Evolutionary conservation across 2,113 vertebrate genomes (phyloP).

Genomic region (Agelaius phoeniceus): DNA sequence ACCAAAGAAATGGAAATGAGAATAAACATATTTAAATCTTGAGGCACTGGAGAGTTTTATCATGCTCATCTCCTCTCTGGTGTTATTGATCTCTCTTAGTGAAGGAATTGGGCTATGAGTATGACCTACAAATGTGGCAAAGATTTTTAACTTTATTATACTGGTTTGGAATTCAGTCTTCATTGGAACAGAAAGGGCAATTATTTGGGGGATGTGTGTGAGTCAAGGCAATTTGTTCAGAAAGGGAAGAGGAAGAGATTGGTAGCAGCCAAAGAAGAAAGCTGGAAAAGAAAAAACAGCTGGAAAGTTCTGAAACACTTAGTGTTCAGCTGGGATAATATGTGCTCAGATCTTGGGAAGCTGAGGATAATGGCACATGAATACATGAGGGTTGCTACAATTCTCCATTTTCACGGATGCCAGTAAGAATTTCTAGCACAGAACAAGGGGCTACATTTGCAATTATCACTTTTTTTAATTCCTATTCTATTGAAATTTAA

Average conservation of each 20-base stretch:
- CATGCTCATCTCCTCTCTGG: not conserved
- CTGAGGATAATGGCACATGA: not conserved
- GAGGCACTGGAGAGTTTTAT: not conserved
- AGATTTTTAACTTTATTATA: slow-evolving; percentile 9
- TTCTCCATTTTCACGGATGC: fast-evolving
- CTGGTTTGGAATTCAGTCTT: not conserved
- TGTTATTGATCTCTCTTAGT: slow-evolving; percentile 4
- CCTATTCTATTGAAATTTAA: not conserved
- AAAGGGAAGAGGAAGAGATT: not conserved
- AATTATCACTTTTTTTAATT: not conserved
- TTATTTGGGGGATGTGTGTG: not conserved
- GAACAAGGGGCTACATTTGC: not conserved
- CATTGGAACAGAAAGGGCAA: not conserved
- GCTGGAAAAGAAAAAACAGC: not conserved
- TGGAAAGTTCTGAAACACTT: not conserved
- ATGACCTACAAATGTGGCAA: slow-evolving; percentile 6
- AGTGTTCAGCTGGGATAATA: not conserved
- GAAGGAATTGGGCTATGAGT: not conserved
- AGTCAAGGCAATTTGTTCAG: not conserved
- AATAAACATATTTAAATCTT: slow-evolving; percentile 1
- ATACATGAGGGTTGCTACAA: not conserved
- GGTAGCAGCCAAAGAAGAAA: not conserved
- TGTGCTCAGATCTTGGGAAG: not conserved
- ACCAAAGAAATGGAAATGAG: slow-evolving; percentile 3
- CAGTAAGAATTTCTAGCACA: not conserved